Evolutionary conservation across 1,140 invertebrate genomes (phyloP).

Genomic region (Marisa cornuarietis): DNA sequence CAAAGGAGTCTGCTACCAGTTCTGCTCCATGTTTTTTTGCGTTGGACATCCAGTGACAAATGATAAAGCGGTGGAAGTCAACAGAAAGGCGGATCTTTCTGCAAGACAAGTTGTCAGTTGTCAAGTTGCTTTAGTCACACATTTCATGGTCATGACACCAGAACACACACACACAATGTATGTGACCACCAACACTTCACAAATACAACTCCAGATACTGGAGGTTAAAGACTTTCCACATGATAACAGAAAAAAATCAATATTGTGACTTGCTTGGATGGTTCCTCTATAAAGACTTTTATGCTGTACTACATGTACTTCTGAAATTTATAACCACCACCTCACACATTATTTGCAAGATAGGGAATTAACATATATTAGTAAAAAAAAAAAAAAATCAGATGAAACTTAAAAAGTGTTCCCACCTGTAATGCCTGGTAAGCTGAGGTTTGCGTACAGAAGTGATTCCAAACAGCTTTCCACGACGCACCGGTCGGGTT

Average conservation of each 20-base stretch:
- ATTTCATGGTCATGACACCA: not conserved
- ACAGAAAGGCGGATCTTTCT: constrained; percentile 86
- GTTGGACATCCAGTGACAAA: constrained; percentile 98
- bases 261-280: too few species aligned
- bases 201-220: not conserved
- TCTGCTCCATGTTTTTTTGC: constrained; percentile 94
- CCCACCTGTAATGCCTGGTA: constrained; percentile 84
- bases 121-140: not conserved
- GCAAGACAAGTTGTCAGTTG: constrained; percentile 26
- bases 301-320: too few species aligned
- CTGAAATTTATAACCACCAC: too few species aligned
- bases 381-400: not conserved
- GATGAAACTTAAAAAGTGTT: constrained; percentile 5
- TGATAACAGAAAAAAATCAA: too few species aligned
- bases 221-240: too few species aligned
- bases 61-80: constrained; percentile 88
- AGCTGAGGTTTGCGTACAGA: constrained; percentile 88
- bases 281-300: too few species aligned
- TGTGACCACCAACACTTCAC: not conserved
- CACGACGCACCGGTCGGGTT: constrained; percentile 91
- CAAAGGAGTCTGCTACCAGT: constrained; percentile 84
- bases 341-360: too few species aligned
- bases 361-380: too few species aligned
- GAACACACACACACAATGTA: not conserved
- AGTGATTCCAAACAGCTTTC: constrained; percentile 85